Conservation (phyloP, 2,888 invertebrate genomes). For the Sthenelais limicola region DNA sequence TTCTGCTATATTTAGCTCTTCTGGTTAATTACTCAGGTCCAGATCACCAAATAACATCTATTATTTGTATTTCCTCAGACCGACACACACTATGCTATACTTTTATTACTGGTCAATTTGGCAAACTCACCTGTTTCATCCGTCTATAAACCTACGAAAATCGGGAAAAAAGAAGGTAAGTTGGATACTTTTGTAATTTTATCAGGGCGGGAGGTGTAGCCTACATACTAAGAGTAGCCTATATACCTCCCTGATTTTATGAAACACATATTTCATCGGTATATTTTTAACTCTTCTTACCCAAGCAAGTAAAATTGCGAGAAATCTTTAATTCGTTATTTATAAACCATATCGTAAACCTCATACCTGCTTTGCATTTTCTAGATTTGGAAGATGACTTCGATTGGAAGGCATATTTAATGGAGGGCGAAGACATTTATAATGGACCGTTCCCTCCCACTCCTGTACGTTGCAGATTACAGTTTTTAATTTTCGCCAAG, state of each 20-base stretch:
- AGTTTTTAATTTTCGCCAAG: too few species aligned
- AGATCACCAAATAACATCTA: neutral
- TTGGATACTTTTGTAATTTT: too few species aligned
- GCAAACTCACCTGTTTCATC: conserved; percentile 59
- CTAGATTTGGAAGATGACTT: conserved; percentile 58
- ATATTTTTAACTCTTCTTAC: too few species aligned
- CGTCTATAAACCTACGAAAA: conserved; percentile 47
- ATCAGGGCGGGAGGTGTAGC: too few species aligned
- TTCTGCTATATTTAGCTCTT: too few species aligned
- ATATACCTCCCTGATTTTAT: too few species aligned
- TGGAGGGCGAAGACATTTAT: conserved; percentile 60
- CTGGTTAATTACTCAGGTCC: too few species aligned
- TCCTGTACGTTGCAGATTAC: too few species aligned
- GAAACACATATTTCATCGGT: too few species aligned
- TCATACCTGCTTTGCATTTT: neutral
- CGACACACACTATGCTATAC: conserved; percentile 66
- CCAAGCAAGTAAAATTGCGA: too few species aligned
- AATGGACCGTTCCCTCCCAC: conserved; percentile 55
- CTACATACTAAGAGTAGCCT: too few species aligned
- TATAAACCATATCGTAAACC: neutral
- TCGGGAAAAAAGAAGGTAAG: conserved; percentile 50
- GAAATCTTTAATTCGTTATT: too few species aligned
- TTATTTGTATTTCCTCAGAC: conserved; percentile 58
- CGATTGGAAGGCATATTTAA: conserved; percentile 65
- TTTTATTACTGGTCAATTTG: conserved; percentile 60